Conservation (phyloP, 2,888 invertebrate species). For the Gortyna flavago region DNA sequence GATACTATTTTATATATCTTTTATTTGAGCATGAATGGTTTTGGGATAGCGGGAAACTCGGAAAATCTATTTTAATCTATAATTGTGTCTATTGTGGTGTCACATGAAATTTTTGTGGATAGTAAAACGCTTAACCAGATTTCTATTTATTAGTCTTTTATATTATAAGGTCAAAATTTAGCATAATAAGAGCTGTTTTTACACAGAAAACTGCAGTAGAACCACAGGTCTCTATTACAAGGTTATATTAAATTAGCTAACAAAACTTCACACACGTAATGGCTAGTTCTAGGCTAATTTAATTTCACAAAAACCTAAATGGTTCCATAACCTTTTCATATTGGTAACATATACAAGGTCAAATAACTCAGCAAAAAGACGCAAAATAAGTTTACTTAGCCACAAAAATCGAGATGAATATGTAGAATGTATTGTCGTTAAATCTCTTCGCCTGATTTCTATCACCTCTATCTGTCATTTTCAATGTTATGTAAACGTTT, state of each 20-base stretch:
- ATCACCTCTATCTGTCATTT: not conserved
- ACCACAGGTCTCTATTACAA: not conserved
- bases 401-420: slow-evolving; percentile 16
- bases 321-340: not conserved
- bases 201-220: not conserved
- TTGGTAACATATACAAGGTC: not conserved
- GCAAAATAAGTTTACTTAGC: not conserved
- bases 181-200: not conserved
- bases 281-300: not conserved
- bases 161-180: not conserved
- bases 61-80: slow-evolving; percentile 20
- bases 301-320: not conserved
- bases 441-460: slow-evolving; percentile 26
- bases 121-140: not conserved
- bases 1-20: slow-evolving; percentile 1
- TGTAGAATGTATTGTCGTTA: slow-evolving; percentile 8
- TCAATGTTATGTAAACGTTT: not conserved
- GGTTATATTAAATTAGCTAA: not conserved
- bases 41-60: not conserved
- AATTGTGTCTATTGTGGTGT: slow-evolving; percentile 19
- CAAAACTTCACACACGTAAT: not conserved
- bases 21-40: slow-evolving; percentile 17
- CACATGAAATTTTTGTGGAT: slow-evolving; percentile 2
- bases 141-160: not conserved
- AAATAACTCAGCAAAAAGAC: not conserved